Evolutionary conservation across 2,888 invertebrate species (phyloP).

Genomic region (Ischnura elegans): DNA sequence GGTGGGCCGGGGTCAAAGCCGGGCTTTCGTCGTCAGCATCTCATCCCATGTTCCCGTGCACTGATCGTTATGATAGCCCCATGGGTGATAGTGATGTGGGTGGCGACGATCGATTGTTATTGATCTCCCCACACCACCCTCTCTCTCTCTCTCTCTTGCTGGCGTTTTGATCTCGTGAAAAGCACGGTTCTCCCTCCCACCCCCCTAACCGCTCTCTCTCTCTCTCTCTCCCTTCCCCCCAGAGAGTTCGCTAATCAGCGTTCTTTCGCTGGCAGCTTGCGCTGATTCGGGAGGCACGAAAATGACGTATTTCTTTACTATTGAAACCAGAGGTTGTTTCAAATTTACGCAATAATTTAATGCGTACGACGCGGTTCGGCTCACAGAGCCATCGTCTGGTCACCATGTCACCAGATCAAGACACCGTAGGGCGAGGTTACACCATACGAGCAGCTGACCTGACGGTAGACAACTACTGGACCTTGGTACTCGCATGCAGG

Average conservation of each 20-base stretch:
- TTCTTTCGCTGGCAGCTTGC: neutral
- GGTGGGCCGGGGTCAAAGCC: neutral
- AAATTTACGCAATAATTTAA: too few species aligned
- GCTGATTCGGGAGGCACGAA: neutral
- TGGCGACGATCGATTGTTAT: neutral
- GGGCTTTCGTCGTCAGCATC: neutral
- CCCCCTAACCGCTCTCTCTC: neutral
- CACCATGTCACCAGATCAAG: too few species aligned
- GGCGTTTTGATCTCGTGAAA: neutral
- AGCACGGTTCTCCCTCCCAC: neutral
- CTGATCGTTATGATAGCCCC: slow-evolving; percentile 18
- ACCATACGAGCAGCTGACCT: too few species aligned
- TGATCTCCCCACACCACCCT: neutral
- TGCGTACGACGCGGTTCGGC: too few species aligned
- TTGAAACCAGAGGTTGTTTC: too few species aligned
- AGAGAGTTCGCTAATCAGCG: neutral
- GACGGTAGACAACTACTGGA: too few species aligned
- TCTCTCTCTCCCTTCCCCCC: neutral
- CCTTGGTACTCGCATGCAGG: too few species aligned
- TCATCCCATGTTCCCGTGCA: neutral
- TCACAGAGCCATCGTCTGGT: too few species aligned
- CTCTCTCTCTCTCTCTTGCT: neutral
- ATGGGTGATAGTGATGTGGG: neutral
- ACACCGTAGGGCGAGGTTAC: too few species aligned
- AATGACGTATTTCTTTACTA: too few species aligned